Evolutionary conservation across 2,113 vertebrate species (phyloP).

Genomic region (Tychaedon coryphoeus): DNA sequence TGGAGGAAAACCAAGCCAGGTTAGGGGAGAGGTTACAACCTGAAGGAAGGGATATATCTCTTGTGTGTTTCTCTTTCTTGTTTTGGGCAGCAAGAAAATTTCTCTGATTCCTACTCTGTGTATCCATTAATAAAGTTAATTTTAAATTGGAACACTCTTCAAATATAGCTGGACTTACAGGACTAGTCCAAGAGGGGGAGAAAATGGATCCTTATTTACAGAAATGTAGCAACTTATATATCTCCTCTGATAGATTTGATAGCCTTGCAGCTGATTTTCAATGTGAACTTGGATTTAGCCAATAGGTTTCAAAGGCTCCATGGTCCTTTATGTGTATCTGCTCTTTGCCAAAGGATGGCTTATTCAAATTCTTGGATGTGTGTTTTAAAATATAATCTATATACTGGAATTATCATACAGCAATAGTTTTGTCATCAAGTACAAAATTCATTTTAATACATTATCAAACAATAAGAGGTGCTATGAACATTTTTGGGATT

Average conservation of each 20-base stretch:
- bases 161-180: background rate
- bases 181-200: background rate
- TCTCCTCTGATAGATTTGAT: background rate
- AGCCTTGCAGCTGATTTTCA: background rate
- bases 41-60: background rate
- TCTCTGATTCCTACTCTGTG: background rate
- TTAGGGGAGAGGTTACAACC: background rate
- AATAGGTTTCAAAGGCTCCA: background rate
- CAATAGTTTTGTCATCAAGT: background rate
- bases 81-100: background rate
- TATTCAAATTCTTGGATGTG: background rate
- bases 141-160: background rate
- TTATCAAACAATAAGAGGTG: background rate
- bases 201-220: background rate
- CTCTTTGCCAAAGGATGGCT: background rate
- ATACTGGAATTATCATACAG: background rate
- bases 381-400: background rate
- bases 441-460: rapidly evolving
- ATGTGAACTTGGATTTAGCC: background rate
- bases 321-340: background rate
- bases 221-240: background rate
- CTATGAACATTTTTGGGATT: background rate
- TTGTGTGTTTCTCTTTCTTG: background rate
- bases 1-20: background rate
- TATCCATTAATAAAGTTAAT: background rate